Evolutionary conservation across 2,888 invertebrate species (phyloP).

Genomic region (Thysanoteuthis rhombus): DNA sequence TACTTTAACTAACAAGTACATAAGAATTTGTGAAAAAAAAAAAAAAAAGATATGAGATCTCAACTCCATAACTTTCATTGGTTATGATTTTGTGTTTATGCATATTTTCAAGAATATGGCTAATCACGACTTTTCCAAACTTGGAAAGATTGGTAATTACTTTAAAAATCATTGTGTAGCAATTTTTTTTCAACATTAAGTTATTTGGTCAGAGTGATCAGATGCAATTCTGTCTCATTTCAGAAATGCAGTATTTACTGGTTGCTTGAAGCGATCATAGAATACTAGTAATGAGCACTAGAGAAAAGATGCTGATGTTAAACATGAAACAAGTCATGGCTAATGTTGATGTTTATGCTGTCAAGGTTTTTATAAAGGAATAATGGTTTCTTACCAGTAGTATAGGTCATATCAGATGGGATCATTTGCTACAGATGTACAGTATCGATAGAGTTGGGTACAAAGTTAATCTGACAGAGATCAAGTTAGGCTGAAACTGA

Average conservation of each 20-base stretch:
- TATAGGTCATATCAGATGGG: not conserved
- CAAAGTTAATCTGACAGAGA: not conserved
- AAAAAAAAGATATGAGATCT: too few relatives aligned
- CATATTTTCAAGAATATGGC: too few relatives aligned
- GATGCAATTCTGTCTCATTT: not conserved
- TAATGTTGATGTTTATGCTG: not conserved
- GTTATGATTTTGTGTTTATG: too few relatives aligned
- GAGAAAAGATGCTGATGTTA: not conserved
- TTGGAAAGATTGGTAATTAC: not conserved
- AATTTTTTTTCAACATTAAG: not conserved
- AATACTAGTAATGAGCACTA: not conserved
- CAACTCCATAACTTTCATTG: too few relatives aligned
- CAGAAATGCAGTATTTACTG: not conserved
- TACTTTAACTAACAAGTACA: too few relatives aligned
- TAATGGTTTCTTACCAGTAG: not conserved
- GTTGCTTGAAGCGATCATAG: not conserved
- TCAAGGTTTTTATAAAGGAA: not conserved
- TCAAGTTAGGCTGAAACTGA: not conserved
- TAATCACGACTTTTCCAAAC: not conserved
- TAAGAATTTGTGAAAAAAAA: too few relatives aligned
- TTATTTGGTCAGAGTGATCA: not conserved
- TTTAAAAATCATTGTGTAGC: not conserved
- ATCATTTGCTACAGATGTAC: not conserved
- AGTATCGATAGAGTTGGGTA: not conserved
- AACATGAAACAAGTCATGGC: too few relatives aligned